phyloP scores from a whole-genome alignment of 2,797 vertebrate species.

The Alcedo quadribrachys region DNA sequence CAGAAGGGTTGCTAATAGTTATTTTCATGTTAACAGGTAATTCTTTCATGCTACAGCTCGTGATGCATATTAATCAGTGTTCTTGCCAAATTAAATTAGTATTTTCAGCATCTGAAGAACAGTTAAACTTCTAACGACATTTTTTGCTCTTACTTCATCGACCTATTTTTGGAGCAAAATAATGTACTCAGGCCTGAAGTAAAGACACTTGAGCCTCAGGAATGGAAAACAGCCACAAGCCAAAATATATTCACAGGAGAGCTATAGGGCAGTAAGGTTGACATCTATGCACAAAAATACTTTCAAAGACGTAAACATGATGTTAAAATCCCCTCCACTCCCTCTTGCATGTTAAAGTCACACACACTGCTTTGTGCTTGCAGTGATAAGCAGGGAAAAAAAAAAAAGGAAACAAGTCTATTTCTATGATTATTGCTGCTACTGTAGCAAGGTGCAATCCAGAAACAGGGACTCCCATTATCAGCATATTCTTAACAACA shows the following conservation, averaged over 20 bases:
- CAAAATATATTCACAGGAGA: slow-evolving; percentile 62
- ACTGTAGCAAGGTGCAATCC: background rate
- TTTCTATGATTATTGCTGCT: background rate
- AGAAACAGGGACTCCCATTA: background rate
- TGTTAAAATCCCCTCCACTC: slow-evolving; percentile 8
- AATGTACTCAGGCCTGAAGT: slow-evolving; percentile 50
- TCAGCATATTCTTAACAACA: background rate
- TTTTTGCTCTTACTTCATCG: background rate
- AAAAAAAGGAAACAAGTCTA: background rate
- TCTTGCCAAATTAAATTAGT: slow-evolving; percentile 55
- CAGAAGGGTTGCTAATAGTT: background rate
- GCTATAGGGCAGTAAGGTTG: slow-evolving; percentile 38
- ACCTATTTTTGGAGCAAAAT: slow-evolving; percentile 67
- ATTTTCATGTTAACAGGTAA: slow-evolving; percentile 36
- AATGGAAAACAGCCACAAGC: slow-evolving; percentile 60
- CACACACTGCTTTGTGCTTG: background rate
- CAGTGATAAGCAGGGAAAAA: background rate
- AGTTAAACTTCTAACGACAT: slow-evolving; percentile 64
- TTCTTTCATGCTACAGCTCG: slow-evolving; percentile 25
- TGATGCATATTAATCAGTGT: slow-evolving; percentile 39
- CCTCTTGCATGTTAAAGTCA: slow-evolving; percentile 6
- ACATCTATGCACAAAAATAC: slow-evolving; percentile 47
- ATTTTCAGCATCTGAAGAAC: slow-evolving; percentile 52
- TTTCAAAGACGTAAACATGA: slow-evolving; percentile 45
- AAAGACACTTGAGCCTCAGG: slow-evolving; percentile 55